Percentiles rank a stretch among this genome's conserved stretches.
Conservation (phyloP, 2,888 invertebrate species). For the Listrodromus nycthemerus region DNA sequence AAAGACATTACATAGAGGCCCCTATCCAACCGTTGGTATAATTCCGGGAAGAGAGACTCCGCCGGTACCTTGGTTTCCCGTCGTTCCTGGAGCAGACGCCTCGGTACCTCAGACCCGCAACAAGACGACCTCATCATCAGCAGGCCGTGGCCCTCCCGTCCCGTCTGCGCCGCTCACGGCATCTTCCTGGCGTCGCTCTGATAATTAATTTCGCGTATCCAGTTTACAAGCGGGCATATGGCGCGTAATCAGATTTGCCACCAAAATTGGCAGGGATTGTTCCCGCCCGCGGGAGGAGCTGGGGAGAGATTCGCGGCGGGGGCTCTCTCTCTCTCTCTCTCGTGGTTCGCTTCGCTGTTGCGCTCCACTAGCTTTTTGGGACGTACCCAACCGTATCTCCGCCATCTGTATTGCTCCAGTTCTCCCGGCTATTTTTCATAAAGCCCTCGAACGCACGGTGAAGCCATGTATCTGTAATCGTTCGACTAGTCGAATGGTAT, state of each 20-base stretch:
- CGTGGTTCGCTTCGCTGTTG: constrained; percentile 13
- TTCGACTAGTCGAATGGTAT: constrained; percentile 49
- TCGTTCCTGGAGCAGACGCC: constrained; percentile 43
- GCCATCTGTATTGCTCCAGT: constrained; percentile 26
- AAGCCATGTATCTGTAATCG: constrained; percentile 52
- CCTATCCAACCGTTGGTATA: constrained; percentile 76
- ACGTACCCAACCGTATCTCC: constrained; percentile 27
- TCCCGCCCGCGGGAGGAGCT: constrained; percentile 53
- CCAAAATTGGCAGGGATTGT: constrained; percentile 82
- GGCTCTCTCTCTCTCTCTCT: constrained; percentile 8
- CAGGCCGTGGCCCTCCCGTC: constrained; percentile 48
- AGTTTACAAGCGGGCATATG: constrained; percentile 80
- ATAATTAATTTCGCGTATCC: constrained; percentile 82
- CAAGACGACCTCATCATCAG: constrained; percentile 71
- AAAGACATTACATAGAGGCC: constrained; percentile 74
- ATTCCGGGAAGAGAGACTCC: constrained; percentile 74
- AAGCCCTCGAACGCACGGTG: constrained; percentile 27
- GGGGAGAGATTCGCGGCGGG: constrained; percentile 64
- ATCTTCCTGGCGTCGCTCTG: constrained; percentile 72
- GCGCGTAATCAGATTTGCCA: constrained; percentile 79
- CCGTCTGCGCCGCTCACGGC: constrained; percentile 51
- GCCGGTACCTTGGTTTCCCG: constrained; percentile 45
- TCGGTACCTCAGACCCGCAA: constrained; percentile 48
- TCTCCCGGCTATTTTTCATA: constrained; percentile 6
- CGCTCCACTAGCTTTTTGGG: neutral